Evolutionary conservation across 2,888 invertebrate genomes (phyloP).

Genomic region (Epiblema foenella): DNA sequence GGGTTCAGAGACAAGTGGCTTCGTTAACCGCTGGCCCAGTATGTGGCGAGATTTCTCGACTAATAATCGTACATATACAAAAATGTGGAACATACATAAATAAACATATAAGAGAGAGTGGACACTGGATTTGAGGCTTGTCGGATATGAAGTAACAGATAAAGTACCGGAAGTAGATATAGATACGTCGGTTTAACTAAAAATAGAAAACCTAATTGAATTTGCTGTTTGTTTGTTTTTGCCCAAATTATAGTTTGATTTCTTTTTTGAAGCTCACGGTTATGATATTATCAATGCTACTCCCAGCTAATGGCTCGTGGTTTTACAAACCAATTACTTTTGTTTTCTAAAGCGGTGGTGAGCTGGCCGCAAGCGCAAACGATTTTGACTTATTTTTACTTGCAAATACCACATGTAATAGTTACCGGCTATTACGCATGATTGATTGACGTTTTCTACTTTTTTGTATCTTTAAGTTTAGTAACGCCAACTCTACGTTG

Average conservation of each 20-base stretch:
- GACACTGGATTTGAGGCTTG: conserved; percentile 48
- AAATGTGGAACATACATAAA: conserved; percentile 68
- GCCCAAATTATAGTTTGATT: conserved; percentile 11
- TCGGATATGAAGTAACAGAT: conserved; percentile 50
- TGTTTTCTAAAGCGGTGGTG: conserved; percentile 38
- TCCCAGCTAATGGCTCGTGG: conserved; percentile 28
- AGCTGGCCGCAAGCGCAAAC: conserved; percentile 41
- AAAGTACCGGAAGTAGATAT: conserved; percentile 46
- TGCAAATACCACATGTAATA: conserved; percentile 45
- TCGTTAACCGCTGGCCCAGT: conserved; percentile 53
- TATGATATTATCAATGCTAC: conserved; percentile 37
- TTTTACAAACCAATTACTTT: conserved; percentile 37
- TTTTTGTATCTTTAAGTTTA: conserved; percentile 25
- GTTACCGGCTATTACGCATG: conserved; percentile 46
- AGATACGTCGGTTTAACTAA: conserved; percentile 20
- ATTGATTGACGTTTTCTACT: conserved; percentile 41
- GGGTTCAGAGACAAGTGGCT: conserved; percentile 52
- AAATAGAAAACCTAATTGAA: conserved; percentile 36
- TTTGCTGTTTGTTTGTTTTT: conserved; percentile 34
- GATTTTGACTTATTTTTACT: conserved; percentile 50
- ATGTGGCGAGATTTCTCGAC: conserved; percentile 58
- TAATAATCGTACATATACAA: conserved; percentile 61
- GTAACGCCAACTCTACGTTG: conserved; percentile 26
- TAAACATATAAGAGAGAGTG: conserved; percentile 64
- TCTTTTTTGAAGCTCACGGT: conserved; percentile 14